Percentiles rank a stretch among this genome's conserved stretches.
phyloP scores from a whole-genome alignment of 2,888 invertebrate species.

The Cecidostiba fungosa region DNA sequence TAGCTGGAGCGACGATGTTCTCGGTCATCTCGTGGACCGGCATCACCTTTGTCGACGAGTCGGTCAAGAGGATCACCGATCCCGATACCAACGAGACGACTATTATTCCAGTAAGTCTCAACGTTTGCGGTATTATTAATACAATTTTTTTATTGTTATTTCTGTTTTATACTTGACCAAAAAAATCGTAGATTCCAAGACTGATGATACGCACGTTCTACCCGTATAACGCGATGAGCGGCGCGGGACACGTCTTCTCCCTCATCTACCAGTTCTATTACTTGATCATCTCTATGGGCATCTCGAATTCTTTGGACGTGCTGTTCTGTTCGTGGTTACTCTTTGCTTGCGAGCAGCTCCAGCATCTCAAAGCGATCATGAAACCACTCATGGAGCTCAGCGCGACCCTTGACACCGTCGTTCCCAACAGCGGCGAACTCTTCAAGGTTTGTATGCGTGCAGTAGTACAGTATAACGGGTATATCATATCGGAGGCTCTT shows the following conservation, averaged over 20 bases:
- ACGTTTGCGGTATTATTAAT: too few relatives aligned
- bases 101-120: constrained; percentile 83
- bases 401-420: constrained; percentile 89
- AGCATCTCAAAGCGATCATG: constrained; percentile 93
- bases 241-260: constrained; percentile 85
- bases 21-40: constrained; percentile 87
- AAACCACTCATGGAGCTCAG: constrained; percentile 93
- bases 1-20: constrained; percentile 84
- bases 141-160: too few relatives aligned
- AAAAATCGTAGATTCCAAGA: constrained; percentile 82
- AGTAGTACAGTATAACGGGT: too few relatives aligned
- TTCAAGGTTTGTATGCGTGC: constrained; percentile 75
- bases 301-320: constrained; percentile 85
- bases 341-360: constrained; percentile 92
- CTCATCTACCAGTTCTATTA: constrained; percentile 88
- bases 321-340: constrained; percentile 93
- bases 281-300: constrained; percentile 84
- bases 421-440: constrained; percentile 81
- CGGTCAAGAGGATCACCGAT: constrained; percentile 85
- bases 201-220: constrained; percentile 90
- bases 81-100: constrained; percentile 88
- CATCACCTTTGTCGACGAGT: constrained; percentile 90
- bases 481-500: too few relatives aligned
- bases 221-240: constrained; percentile 88
- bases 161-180: background rate